Percentiles rank a stretch among this genome's conserved stretches.
These are phyloP conservation scores for Camponotus vicinus DNA, from an alignment of 1,140 invertebrate genomes.

Conservation along the genomic window DNA sequence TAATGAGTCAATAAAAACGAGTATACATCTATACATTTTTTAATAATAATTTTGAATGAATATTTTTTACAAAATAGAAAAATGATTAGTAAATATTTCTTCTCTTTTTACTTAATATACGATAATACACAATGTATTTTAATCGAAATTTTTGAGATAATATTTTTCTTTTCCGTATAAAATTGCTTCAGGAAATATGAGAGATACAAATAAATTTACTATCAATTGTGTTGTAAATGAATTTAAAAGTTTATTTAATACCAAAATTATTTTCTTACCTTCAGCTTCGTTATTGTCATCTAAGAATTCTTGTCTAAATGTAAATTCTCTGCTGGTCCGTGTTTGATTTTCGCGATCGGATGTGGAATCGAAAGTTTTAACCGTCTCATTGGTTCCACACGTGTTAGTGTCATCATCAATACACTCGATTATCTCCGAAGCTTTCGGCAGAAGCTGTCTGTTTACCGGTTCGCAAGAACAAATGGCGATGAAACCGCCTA, in stretches of 20 bases:
- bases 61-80: not conserved
- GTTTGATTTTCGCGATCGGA: not conserved
- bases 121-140: not conserved
- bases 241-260: not conserved
- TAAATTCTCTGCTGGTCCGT: not conserved
- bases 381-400: not conserved
- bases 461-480: slow-evolving; percentile 32
- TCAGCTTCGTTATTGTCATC: not conserved
- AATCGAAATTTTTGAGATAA: not conserved
- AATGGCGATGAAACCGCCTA: slow-evolving; percentile 68
- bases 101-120: slow-evolving; percentile 8
- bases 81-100: not conserved
- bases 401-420: not conserved
- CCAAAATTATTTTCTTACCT: not conserved
- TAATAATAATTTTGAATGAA: not conserved
- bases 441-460: not conserved
- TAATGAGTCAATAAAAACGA: not conserved
- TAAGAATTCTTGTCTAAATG: not conserved
- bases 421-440: slow-evolving; percentile 37
- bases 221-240: not conserved
- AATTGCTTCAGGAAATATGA: not conserved
- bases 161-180: not conserved
- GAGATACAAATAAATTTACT: not conserved
- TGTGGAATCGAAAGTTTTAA: not conserved
- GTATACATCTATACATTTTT: not conserved